Base-by-base conservation (phyloP, 2,888 invertebrate genomes). In the Junonia oenone region DNA sequence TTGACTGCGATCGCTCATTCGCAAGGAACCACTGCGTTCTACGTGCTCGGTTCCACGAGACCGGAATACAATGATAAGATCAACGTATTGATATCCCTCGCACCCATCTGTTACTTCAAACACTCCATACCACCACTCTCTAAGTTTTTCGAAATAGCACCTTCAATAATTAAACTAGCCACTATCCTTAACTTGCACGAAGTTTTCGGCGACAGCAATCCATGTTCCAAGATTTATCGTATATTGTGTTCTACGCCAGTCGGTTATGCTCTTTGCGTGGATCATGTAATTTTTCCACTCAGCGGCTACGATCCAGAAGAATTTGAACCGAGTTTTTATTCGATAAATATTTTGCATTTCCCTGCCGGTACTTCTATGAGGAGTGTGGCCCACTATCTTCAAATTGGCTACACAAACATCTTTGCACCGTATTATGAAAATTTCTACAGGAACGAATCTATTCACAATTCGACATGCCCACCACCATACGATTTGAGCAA, bases 1-100 rank as follows among this genome's bases (percentile, higher is more conserved):
- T 56, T 95, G 0, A 91, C 91, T 60, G 93, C 93, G 66, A 76
- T 93, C 6, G 95, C 94, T 0, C 94, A 95, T 72, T 95, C 94
- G 0, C 86, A 92, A n/a, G n/a, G n/a, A n/a, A n/a, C n/a, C n/a
- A n/a, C n/a, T n/a, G n/a, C n/a, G n/a, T n/a, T n/a, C n/a, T n/a
- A n/a, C n/a, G n/a, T n/a, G n/a, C n/a, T n/a, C n/a, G n/a, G n/a
- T n/a, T n/a, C n/a, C n/a, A n/a, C n/a, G n/a, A n/a, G n/a, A n/a
- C n/a, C n/a, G n/a, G n/a, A n/a, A n/a, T n/a, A n/a, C n/a, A n/a
- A n/a, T 64, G 65, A 76, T 0, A 92, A 92, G 71, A 76, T 93
- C 6, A 79, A 77, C 29, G 74, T 88, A 0, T 78, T 89, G 60
- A 82, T 90, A 55, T 86, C 90, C n/a, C 71, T 93, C 35, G 92